Percentiles rank a stretch among this genome's conserved stretches.
Evolutionary conservation across 2,797 vertebrate genomes (phyloP).

Genomic region (Gouania willdenowi): DNA sequence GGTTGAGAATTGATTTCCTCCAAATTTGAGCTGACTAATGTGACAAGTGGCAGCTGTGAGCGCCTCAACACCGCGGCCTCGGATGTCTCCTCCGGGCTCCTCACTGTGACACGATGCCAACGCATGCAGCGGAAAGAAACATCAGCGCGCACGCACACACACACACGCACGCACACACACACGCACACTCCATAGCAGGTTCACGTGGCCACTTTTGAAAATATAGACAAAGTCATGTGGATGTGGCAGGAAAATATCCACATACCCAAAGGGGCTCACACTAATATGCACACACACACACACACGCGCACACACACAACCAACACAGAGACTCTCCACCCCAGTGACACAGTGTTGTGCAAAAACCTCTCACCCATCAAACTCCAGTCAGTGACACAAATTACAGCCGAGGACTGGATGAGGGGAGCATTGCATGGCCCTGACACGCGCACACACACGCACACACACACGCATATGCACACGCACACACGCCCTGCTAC

Average conservation of each 20-base stretch:
- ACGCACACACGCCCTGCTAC: conserved; percentile 26
- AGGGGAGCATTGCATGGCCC: conserved; percentile 64
- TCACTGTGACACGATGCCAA: conserved; percentile 74
- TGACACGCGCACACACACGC: conserved; percentile 55
- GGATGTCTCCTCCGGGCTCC: conserved; percentile 81
- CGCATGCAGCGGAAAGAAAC: conserved; percentile 46
- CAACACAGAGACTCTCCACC: conserved; percentile 46
- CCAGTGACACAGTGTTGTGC: conserved; percentile 70
- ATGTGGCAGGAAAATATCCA: conserved; percentile 18
- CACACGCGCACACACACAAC: conserved; percentile 18
- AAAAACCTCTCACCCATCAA: conserved; percentile 79
- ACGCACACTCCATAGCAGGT: conserved; percentile 19
- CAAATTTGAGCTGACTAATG: conserved; percentile 81
- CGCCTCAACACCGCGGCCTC: conserved; percentile 59
- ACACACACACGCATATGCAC: conserved; percentile 15
- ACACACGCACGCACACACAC: conserved; percentile 13
- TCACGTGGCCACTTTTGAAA: conserved; percentile 55
- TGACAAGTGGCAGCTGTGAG: conserved; percentile 83
- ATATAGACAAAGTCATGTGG: conserved; percentile 57
- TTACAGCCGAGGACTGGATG: conserved; percentile 77
- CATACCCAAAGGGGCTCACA: conserved; percentile 31
- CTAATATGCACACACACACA: conserved; percentile 16
- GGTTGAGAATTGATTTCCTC: conserved; percentile 81
- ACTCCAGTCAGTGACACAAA: conserved; percentile 82
- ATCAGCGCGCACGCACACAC: not conserved